Base-by-base conservation (phyloP, 2,888 invertebrate genomes). In the Metallyticus violacea region DNA sequence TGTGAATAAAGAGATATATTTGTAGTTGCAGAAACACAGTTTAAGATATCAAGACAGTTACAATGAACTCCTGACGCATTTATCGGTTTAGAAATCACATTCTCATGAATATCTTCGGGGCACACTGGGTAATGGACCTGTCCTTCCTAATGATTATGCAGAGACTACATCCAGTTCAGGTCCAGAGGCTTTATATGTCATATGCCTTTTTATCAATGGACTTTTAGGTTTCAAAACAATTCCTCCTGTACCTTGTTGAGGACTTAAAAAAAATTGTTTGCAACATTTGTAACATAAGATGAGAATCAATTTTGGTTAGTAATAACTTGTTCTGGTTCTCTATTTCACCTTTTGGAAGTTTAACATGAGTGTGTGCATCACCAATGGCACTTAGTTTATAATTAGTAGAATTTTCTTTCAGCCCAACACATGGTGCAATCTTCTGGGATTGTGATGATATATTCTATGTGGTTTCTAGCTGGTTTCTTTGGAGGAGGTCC, bases 401-500 rank as follows among this genome's bases (percentile, higher is more conserved):
- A 15, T 62, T 62, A 62, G 15, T 1, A 40, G 40, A 22, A 7
- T 15, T 1, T 22, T 62, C 40, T 82, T 85, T 79, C n/a, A 40
- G 26, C 26, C 81, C 81, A 15, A 62, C 28, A n/a, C n/a, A n/a
- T 62, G 6, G 30, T 25, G 25, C 76, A 22, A 22, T 25, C 6
- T n/a, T 28, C 40, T 62, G 40, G 85, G 27, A 30, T 86, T 86
- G 89, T 93, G 92, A 77, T 92, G 92, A 89, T 95, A 95, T 0
- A 93, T 94, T 88, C 96, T 91, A 0, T 96, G 96, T n/a, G n/a
- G n/a, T n/a, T n/a, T n/a, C n/a, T n/a, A n/a, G n/a, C n/a, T 1
- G 96, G 96, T 90, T 96, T 96, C 89, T 95, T 94, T 0, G 96
- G 96, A 0, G 96, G 95, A 6, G 96, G 96, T 0, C 96, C 96